Conservation (phyloP, 37 sponge, comb jelly and placozoan genomes). For the Chondrilla cf. caribensis region DNA sequence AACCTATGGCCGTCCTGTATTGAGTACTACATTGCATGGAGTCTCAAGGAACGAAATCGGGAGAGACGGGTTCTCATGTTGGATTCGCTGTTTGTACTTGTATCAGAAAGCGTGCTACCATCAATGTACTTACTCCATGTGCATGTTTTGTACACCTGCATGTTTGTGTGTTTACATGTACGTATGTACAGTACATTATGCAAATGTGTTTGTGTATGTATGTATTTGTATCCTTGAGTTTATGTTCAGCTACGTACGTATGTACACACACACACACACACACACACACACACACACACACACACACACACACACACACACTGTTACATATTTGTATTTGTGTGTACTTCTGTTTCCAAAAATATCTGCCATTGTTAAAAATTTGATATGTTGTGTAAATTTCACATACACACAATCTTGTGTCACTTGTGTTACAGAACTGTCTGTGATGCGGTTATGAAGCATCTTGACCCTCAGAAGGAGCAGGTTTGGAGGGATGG, state of each 20-base stretch:
- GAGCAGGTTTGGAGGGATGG: conserved; percentile 51
- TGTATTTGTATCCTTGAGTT: background rate
- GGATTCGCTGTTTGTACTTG: background rate
- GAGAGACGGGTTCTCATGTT: conserved; percentile 14
- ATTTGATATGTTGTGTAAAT: background rate
- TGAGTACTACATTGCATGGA: conserved; percentile 8
- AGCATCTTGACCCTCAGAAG: conserved; percentile 32
- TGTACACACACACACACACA: too few relatives aligned
- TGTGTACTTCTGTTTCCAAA: background rate
- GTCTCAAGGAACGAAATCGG: background rate
- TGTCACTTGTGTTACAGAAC: too few relatives aligned
- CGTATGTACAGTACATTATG: background rate
- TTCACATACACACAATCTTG: too few relatives aligned
- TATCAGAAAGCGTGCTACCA: background rate
- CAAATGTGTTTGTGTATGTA: background rate
- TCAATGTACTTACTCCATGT: background rate
- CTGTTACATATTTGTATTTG: background rate
- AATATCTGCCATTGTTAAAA: background rate
- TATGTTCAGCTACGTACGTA: background rate
- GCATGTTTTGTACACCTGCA: background rate
- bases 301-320: too few relatives aligned
- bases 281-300: too few relatives aligned
- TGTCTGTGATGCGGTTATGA: conserved; percentile 52
- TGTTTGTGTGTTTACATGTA: conserved; percentile 5
- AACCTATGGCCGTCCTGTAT: background rate